Evolutionary conservation across 2,113 vertebrate species (phyloP).

Genomic region (Amblyornis subalaris): DNA sequence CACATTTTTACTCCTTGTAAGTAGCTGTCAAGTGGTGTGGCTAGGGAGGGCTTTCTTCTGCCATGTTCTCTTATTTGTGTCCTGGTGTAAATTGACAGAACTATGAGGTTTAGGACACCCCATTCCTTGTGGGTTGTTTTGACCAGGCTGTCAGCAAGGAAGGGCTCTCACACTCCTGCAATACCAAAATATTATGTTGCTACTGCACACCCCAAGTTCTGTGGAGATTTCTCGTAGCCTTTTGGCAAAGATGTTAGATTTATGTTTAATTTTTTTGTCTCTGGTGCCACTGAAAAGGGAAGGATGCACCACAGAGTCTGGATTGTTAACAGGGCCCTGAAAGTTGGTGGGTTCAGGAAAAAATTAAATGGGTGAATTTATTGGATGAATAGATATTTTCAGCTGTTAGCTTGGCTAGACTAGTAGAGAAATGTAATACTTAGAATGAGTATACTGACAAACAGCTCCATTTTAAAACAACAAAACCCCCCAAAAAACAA

Average conservation of each 20-base stretch:
- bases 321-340: background rate
- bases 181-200: background rate
- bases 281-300: background rate
- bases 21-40: background rate
- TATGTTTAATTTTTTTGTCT: background rate
- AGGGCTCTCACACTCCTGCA: background rate
- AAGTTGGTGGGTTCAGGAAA: background rate
- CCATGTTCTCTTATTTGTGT: accelerated
- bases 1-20: background rate
- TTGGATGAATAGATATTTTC: background rate
- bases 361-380: background rate
- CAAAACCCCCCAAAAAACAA: background rate
- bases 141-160: background rate
- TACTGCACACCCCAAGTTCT: background rate
- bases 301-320: background rate
- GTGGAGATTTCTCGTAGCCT: background rate
- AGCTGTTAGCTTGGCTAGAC: background rate
- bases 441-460: background rate
- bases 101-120: accelerated
- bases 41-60: background rate
- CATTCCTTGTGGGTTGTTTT: background rate
- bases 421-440: background rate
- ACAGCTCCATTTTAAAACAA: background rate
- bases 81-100: background rate
- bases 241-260: background rate